These are phyloP conservation scores for Limnodromus scolopaceus DNA, from an alignment of 2,797 vertebrate species.

Conservation along the genomic window DNA sequence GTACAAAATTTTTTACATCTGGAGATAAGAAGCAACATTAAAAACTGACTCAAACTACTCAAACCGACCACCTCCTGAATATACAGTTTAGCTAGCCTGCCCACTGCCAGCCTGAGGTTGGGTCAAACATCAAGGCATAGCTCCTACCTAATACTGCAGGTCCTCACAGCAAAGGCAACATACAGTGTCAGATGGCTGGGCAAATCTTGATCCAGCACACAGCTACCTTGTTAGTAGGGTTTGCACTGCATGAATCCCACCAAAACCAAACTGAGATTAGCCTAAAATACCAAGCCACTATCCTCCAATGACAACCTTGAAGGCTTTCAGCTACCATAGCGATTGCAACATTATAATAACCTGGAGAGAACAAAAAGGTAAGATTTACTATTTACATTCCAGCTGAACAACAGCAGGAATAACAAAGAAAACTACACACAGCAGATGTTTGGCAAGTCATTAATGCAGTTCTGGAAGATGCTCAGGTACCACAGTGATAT, in stretches of 20 bases:
- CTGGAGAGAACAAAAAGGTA: neutral
- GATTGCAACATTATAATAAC: neutral
- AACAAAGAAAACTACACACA: neutral
- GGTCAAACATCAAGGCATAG: neutral
- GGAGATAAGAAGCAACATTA: fast-evolving
- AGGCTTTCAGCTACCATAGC: neutral
- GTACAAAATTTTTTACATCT: neutral
- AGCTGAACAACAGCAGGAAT: neutral
- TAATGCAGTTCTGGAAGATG: neutral
- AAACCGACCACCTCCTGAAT: neutral
- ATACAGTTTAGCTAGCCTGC: neutral
- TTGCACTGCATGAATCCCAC: neutral
- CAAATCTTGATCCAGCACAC: neutral
- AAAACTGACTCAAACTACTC: neutral
- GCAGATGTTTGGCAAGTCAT: neutral
- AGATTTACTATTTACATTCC: neutral
- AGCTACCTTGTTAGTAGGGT: neutral
- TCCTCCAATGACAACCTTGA: neutral
- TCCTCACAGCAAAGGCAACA: fast-evolving
- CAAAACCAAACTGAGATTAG: neutral
- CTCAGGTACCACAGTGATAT: neutral
- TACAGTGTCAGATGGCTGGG: neutral
- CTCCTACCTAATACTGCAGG: fast-evolving
- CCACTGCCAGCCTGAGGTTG: neutral
- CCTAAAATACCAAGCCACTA: neutral